Evolutionary conservation across 2,888 invertebrate species (phyloP), one percentile per base, ranked within the genome.

Genomic region (Trachelus tabidus): DNA sequence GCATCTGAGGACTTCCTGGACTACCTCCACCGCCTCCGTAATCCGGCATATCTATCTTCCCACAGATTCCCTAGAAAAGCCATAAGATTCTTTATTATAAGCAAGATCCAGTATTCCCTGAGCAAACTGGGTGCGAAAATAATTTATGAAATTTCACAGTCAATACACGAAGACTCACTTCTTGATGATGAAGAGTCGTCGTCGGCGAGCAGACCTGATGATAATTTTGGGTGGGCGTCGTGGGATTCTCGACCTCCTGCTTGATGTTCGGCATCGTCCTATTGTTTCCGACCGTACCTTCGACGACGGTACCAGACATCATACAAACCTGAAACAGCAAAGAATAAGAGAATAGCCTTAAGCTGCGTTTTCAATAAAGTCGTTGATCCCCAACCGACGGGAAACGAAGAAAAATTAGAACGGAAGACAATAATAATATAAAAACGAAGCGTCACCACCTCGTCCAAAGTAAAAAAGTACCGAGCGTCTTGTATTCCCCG

Each of bases 1-100:
- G 97, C 90, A 96, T 95, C 86, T 97, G 97, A 0, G 97, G 97
- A 84, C 96, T 96, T 11, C 94, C 94, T 40, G 96, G 96, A 37
- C 96, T 96, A 40, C 91, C 90, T 30, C 88, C 89, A 74, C 90
- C 90, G 75, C 84, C 85, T 68, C 84, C 87, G 78, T 91, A 91
- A 83, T 91, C 91, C 71, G 87, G 86, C 79, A 90, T 83, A 77
- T 91, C 91, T 84, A 91, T 87, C 84, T 91, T 89, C 37, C 85
- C 83, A 79, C 91, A 90, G 68, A 91, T 82, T 56, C 71, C 71
- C 34, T 31, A 31, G 2, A 31, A 33, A 11, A 34, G 3, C 12
- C 12, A 33, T 30, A 30, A 12, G 9, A 23, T 56, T 23, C 56
- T 56, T 56, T 9, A 56, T 56, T 56, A 56, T 23, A 56, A 56